Conservation (phyloP, 2,113 vertebrate species). For the Sprattus sprattus region DNA sequence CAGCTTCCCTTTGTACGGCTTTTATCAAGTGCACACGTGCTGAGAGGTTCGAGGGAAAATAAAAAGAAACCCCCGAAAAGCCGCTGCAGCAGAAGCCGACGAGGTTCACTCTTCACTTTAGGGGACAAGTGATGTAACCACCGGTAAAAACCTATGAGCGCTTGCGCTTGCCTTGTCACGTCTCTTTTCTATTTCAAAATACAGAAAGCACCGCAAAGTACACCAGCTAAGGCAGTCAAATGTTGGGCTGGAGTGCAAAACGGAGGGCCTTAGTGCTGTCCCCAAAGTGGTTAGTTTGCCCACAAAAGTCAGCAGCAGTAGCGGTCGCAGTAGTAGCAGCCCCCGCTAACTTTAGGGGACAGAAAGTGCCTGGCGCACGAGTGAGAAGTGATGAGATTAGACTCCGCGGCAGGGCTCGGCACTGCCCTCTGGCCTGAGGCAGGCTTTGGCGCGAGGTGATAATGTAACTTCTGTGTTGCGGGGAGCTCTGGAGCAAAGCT, state of each 20-base stretch:
- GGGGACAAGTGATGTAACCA: background rate
- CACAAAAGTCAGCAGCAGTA: background rate
- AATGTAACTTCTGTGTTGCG: slow-evolving; percentile 40
- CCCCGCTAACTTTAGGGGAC: background rate
- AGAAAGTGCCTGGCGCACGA: background rate
- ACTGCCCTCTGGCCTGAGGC: background rate
- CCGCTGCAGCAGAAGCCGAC: background rate
- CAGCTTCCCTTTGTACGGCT: background rate
- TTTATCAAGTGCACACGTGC: background rate
- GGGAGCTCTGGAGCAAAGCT: slow-evolving; percentile 21
- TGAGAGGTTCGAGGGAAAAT: background rate
- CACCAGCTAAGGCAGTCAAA: background rate
- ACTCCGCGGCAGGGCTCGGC: background rate
- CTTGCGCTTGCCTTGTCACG: too few species aligned
- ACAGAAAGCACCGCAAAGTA: background rate
- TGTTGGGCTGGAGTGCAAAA: background rate
- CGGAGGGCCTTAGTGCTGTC: background rate
- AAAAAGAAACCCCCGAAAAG: background rate
- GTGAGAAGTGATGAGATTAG: slow-evolving; percentile 12
- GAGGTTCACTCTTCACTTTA: background rate
- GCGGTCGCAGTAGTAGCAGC: background rate
- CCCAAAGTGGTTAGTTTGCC: background rate
- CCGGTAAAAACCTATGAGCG: background rate
- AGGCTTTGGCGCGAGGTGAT: slow-evolving; percentile 6
- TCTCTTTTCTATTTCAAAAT: background rate